Base-by-base conservation (phyloP, 2,113 vertebrate species). In the Gambusia affinis region DNA sequence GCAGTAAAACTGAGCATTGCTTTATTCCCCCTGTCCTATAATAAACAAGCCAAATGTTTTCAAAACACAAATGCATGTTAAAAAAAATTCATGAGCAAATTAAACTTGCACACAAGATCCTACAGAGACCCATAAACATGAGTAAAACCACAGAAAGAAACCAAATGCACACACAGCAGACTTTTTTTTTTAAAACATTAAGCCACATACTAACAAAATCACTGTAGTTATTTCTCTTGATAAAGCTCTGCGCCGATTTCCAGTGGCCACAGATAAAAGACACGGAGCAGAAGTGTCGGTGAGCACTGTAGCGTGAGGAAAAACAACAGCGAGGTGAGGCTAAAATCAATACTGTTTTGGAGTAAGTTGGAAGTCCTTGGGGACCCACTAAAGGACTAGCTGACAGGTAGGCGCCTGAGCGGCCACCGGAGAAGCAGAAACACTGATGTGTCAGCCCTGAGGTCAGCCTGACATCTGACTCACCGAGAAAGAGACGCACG, bases 341-440 rank as follows among this genome's bases (percentile, higher is more conserved):
- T 85, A 67, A 75, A 87, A 92, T 91, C 88, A 12, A 92, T 92
- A 87, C 47, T 73, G 77, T 83, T 91, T 82, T 83, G 71, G 83
- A 85, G 75, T 84, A 80, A 82, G 85, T 71, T 8, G 37, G 77
- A 75, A 62, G 63, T 87, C 90, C 82, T 76, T 8, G 27, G 88
- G 86, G 89, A 89, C 35, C 44, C 61, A 64, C 78, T 87, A 83
- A 90, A 85, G 89, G 87, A 90, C 85, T 84, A 61, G 74, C 90
- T 91, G 88, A 88, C 87, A 87, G 88, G 85, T 85, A 71, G 79
- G 70, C 77, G 84, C 87, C 84, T 70, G 77, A 87, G 70, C 76
- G 78, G 62, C 72, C 3, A 57, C 71, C 63, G 79, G 80, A 78
- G 83, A 84, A 80, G 75, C 64, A 86, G 79, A 77, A 86, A 82